These are phyloP conservation scores for Acanthococcus lagerstroemiae DNA, from an alignment of 2,888 invertebrate species.

Conservation along the genomic window DNA sequence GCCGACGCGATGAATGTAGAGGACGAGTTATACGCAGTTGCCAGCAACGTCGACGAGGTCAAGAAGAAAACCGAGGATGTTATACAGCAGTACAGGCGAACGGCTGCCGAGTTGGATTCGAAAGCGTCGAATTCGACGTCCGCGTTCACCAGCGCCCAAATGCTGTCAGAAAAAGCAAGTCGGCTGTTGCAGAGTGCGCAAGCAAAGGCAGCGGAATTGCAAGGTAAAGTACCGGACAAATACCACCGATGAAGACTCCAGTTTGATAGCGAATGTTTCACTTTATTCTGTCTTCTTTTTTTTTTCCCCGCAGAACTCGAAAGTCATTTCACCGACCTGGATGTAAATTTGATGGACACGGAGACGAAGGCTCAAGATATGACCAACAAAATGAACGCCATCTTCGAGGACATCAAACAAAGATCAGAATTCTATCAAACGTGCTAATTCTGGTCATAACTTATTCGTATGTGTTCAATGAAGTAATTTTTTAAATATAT, in stretches of 20 bases:
- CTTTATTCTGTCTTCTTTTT: conserved; percentile 17
- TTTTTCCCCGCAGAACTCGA: conserved; percentile 48
- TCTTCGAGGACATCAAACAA: conserved; percentile 51
- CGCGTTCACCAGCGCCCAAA: conserved; percentile 67
- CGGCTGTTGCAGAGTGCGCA: conserved; percentile 70
- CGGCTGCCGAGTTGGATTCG: conserved; percentile 58
- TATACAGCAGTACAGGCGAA: conserved; percentile 58
- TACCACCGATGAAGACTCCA: not conserved
- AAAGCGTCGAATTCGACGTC: conserved; percentile 65
- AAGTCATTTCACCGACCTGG: conserved; percentile 55
- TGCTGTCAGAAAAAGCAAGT: conserved; percentile 66
- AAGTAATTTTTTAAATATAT: too few species aligned
- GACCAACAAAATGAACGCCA: conserved; percentile 52
- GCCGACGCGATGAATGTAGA: conserved; percentile 71
- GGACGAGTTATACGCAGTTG: conserved; percentile 62
- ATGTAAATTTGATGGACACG: conserved; percentile 50
- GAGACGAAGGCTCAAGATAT: conserved; percentile 52
- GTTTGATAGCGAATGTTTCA: not conserved
- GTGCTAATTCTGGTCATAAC: too few species aligned
- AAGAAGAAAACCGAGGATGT: conserved; percentile 51
- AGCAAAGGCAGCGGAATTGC: conserved; percentile 58
- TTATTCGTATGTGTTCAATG: too few species aligned
- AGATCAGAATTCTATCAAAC: conserved; percentile 54
- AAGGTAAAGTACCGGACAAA: conserved; percentile 10
- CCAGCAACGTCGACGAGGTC: conserved; percentile 59